Base-by-base conservation (phyloP, 2,797 vertebrate species). In the Xenops minutus region DNA sequence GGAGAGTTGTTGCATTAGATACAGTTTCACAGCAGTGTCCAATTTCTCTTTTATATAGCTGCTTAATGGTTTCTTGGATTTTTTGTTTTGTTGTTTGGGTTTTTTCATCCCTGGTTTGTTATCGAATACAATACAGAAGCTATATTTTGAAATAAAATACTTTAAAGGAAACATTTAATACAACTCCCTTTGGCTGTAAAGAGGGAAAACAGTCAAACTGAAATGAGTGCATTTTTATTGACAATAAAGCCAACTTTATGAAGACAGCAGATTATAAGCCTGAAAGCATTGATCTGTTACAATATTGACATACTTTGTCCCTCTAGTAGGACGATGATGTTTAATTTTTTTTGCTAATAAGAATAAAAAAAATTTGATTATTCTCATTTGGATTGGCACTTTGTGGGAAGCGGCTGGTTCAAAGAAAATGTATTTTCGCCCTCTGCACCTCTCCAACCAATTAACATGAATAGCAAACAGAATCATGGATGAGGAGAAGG, bases 1-100 rank as follows among this genome's bases (percentile, higher is more conserved):
- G 49, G 68, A 85, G 56, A 61, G 68, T 46, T 89, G 39, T 69
- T 85, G 52, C 68, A 71, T 91, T 89, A 91, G 52, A 71, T 67
- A 87, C 32, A 74, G 63, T 95, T 93, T 91, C 71, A 82, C 74
- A 92, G 71, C 29, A 79, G 72, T 89, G 93, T 74, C 81, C 88
- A 93, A 80, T 89, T 91, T 95, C 44, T 92, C 27, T 71, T 87
- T 92, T 55, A 58, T 93, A 56, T 44, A 71, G 77, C 51, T 76
- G 17, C 78, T 88, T 88, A 81, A 64, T 71, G 32, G 34, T 46
- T 32, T 51, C 37, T 29, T 41, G 37, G 0, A 46, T 6, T 52
- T 34, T 54, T 44, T 51, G 0, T 9, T 49, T 36, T 44, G 7
- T 4, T 71, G 46, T 51, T 7, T 21, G 1, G 18, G 44, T 1